Conservation (phyloP, 1,140 invertebrate genomes). For the Trigoniulus corallinus region DNA sequence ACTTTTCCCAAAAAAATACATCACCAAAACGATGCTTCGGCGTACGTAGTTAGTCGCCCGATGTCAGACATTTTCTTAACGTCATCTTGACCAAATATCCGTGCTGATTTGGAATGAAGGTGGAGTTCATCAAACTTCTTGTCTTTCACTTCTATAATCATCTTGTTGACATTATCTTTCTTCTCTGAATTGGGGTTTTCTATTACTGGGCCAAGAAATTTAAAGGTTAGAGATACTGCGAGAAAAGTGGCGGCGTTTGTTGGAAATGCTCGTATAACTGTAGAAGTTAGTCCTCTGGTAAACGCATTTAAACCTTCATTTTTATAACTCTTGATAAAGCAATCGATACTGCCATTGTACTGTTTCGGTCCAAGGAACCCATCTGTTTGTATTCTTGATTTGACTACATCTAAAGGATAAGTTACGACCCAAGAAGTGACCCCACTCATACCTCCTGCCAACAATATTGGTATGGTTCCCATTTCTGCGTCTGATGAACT, state of each 20-base stretch:
- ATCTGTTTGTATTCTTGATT: slow-evolving; percentile 71
- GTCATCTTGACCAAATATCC: not conserved
- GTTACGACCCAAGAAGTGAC: slow-evolving; percentile 62
- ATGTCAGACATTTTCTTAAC: not conserved
- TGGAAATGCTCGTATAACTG: slow-evolving; percentile 68
- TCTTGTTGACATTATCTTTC: not conserved
- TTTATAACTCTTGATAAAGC: slow-evolving; percentile 44
- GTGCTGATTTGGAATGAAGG: not conserved
- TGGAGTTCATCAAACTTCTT: too few relatives aligned
- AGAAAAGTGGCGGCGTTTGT: slow-evolving; percentile 82
- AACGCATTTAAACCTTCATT: slow-evolving; percentile 49
- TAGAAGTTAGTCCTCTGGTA: slow-evolving; percentile 51
- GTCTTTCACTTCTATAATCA: not conserved
- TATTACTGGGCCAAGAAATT: slow-evolving; percentile 16
- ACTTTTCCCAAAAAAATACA: too few relatives aligned
- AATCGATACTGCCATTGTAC: slow-evolving; percentile 52
- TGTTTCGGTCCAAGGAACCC: slow-evolving; percentile 27
- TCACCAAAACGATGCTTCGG: not conserved
- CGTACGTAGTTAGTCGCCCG: not conserved
- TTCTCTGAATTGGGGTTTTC: too few relatives aligned
- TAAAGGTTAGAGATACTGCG: slow-evolving; percentile 57
- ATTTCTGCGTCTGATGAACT: not conserved
- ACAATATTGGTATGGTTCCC: slow-evolving; percentile 38
- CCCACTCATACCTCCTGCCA: slow-evolving; percentile 68
- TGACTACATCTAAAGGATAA: slow-evolving; percentile 79